phyloP scores from a whole-genome alignment of 64 coral and sea anemone genomes.

The Montipora efflorescens region DNA sequence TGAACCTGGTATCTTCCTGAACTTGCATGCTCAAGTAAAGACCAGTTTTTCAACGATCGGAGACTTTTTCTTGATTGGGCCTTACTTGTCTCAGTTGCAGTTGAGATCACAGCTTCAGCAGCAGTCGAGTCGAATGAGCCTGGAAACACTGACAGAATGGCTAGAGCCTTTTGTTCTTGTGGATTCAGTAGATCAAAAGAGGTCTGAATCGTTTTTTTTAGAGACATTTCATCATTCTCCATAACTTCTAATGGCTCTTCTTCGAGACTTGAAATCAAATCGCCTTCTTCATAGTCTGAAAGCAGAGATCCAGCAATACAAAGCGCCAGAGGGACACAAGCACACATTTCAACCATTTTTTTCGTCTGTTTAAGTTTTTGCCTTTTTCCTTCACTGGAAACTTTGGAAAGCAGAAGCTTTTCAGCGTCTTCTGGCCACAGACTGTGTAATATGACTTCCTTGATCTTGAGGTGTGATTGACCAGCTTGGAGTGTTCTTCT shows the following conservation, averaged over 20 bases:
- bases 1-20: constrained; percentile 45
- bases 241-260: constrained; percentile 35
- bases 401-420: neutral
- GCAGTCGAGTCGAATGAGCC: constrained; percentile 40
- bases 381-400: neutral
- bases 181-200: constrained; percentile 40
- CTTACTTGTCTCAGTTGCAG: neutral
- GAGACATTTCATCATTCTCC: constrained; percentile 1
- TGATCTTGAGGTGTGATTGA: neutral
- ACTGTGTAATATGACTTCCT: neutral
- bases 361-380: neutral
- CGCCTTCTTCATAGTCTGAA: neutral
- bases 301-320: constrained; percentile 63
- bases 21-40: constrained; percentile 40
- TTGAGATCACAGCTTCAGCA: constrained; percentile 8
- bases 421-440: neutral
- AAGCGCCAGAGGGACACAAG: constrained; percentile 54
- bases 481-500: neutral
- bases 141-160: constrained; percentile 55
- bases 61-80: constrained; percentile 2
- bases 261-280: constrained; percentile 29
- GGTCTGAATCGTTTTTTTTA: constrained; percentile 42
- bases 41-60: constrained; percentile 26
- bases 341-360: constrained; percentile 51
- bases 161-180: neutral